These are phyloP conservation scores for Amphipyra berbera DNA, from an alignment of 2,888 invertebrate species.

Conservation along the genomic window DNA sequence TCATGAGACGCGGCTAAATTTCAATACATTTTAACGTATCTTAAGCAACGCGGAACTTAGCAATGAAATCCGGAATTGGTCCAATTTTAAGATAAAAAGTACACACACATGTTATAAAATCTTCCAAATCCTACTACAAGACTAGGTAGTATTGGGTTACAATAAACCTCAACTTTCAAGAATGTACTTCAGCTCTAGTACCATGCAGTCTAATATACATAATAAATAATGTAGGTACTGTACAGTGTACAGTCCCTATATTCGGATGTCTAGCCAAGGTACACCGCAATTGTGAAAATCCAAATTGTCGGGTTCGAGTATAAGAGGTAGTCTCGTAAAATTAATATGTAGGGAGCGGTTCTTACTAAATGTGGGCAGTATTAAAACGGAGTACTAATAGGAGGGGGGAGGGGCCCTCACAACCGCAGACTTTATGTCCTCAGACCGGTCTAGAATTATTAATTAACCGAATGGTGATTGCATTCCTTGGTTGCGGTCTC, in stretches of 20 bases:
- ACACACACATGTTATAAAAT: too few relatives aligned
- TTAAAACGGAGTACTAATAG: slow-evolving; percentile 84
- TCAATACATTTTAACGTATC: too few relatives aligned
- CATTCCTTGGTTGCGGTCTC: slow-evolving; percentile 80
- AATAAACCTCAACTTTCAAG: too few relatives aligned
- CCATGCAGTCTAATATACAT: slow-evolving; percentile 22
- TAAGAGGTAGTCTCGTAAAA: slow-evolving; percentile 72
- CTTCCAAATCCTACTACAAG: too few relatives aligned
- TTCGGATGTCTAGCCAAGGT: slow-evolving; percentile 58
- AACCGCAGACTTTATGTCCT: slow-evolving; percentile 86
- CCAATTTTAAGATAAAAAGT: too few relatives aligned
- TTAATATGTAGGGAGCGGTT: slow-evolving; percentile 85
- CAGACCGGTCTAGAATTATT: slow-evolving; percentile 87
- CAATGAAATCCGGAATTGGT: too few relatives aligned
- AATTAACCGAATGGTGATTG: slow-evolving; percentile 87
- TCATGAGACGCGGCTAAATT: too few relatives aligned
- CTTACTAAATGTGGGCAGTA: slow-evolving; percentile 83
- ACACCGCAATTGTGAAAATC: slow-evolving; percentile 61
- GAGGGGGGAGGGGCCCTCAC: slow-evolving; percentile 61
- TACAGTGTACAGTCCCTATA: slow-evolving; percentile 5
- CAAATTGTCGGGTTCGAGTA: slow-evolving; percentile 55
- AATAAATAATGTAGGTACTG: slow-evolving; percentile 21
- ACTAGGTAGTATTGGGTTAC: too few relatives aligned
- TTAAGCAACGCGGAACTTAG: too few relatives aligned
- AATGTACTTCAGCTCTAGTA: not conserved